Conservation (phyloP, 2,888 invertebrate species). For the Ceriagrion tenellum region DNA sequence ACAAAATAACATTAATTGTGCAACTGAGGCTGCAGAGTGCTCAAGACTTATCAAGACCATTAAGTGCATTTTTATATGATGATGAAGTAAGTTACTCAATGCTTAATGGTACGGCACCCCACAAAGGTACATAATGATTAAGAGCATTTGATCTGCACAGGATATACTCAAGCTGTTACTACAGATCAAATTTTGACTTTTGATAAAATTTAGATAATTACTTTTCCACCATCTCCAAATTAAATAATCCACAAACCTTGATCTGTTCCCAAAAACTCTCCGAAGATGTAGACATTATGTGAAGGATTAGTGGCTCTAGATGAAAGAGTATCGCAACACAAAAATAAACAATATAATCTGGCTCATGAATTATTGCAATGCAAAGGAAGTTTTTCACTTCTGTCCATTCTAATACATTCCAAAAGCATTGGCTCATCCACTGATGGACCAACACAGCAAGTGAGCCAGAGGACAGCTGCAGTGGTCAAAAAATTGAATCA, state of each 20-base stretch:
- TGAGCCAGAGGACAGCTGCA: conserved; percentile 41
- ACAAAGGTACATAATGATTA: too few relatives aligned
- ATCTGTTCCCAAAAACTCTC: conserved; percentile 48
- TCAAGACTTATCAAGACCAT: not conserved
- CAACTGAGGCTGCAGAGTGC: not conserved
- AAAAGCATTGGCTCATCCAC: conserved; percentile 56
- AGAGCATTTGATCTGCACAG: too few relatives aligned
- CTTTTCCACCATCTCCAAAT: not conserved
- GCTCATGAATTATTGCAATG: conserved; percentile 26
- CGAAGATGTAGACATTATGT: conserved; percentile 31
- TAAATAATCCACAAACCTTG: conserved; percentile 21
- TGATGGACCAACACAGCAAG: conserved; percentile 52
- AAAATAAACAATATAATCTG: conserved; percentile 48
- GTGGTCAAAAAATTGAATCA: not conserved
- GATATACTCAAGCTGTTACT: too few relatives aligned
- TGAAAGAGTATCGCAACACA: conserved; percentile 50
- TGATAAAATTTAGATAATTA: not conserved
- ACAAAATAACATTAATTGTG: not conserved
- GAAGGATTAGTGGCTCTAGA: conserved; percentile 44
- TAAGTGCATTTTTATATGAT: not conserved
- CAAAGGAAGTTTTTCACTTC: conserved; percentile 53
- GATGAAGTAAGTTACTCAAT: not conserved
- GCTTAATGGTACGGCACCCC: too few relatives aligned
- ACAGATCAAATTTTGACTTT: too few relatives aligned
- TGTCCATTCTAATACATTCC: conserved; percentile 48